These are phyloP conservation scores for cat (Felis catus) DNA, from an alignment of 2,113 vertebrate genomes.

Conservation along the genomic window F.catus_Fca126_mat1.0 CM031415.1:101186501-101187000, in stretches of 20 bases:
- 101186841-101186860: neutral
- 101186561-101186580: neutral
- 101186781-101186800: neutral
- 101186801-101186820: neutral
- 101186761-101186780: neutral
- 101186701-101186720: neutral
- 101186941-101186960: neutral
- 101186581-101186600: neutral
- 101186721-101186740: neutral
- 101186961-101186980: neutral
- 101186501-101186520: neutral
- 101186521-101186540: neutral
- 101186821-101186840: neutral
- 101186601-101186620: constrained; percentile 15
- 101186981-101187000: neutral
- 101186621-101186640: neutral
- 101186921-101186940: neutral
- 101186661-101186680: neutral
- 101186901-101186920: neutral
- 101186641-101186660: neutral
- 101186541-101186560: constrained; percentile 1
- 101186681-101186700: neutral
- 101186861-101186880: neutral
- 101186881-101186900: neutral
- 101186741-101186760: neutral